phyloP scores from a whole-genome alignment of 2,797 vertebrate genomes.

The Danionella dracula region DNA sequence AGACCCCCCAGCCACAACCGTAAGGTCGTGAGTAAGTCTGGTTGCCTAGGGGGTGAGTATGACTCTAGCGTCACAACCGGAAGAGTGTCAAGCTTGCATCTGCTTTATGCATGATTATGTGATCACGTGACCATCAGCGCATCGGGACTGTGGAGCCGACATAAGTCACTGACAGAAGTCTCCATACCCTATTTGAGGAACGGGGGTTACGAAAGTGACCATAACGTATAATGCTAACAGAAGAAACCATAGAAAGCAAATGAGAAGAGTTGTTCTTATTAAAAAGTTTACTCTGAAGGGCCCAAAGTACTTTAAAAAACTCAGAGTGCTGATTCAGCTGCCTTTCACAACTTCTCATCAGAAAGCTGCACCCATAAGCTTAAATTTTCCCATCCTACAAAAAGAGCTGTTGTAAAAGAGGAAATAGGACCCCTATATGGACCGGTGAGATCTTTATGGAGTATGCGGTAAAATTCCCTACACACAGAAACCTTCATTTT shows the following conservation, averaged over 20 bases:
- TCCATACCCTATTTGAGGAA: no score
- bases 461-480: conserved; percentile 21
- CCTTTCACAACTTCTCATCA: neutral
- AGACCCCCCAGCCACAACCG: no score
- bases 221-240: no score
- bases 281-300: neutral
- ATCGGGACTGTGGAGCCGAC: no score
- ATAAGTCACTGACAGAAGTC: no score
- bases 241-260: neutral
- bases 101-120: no score
- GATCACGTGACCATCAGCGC: no score
- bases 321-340: conserved; percentile 12
- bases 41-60: no score
- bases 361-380: conserved; percentile 18
- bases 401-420: conserved; percentile 7
- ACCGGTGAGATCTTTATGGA: conserved; percentile 29
- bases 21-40: no score
- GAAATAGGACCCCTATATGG: conserved; percentile 24
- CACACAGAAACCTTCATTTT: conserved; percentile 49
- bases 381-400: neutral
- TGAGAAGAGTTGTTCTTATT: neutral
- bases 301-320: neutral
- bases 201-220: no score
- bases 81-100: no score
- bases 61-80: no score